Base-by-base conservation (phyloP, 1,140 invertebrate species). In the Drosophila kikkawai region DNA sequence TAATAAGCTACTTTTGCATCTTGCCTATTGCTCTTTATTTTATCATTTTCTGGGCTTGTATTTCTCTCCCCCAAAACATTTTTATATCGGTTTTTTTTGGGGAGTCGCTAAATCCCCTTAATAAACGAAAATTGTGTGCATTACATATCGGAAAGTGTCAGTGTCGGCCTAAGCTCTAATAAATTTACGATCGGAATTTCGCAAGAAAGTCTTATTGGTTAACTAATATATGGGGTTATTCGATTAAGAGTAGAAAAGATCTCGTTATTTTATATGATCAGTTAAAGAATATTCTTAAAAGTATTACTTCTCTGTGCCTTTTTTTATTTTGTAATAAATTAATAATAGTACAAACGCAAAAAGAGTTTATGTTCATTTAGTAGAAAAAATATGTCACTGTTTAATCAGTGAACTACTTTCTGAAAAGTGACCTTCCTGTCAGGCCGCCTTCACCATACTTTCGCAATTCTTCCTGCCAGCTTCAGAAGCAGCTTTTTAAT, bases 1-100 rank as follows among this genome's bases (percentile, higher is more conserved):
- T 84, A 84, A 84, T 77, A 84, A 84, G 81, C 82, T 85, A 80
- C 82, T 85, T 86, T 81, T 81, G 79, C 79, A 74, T 74, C 45
- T 74, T 32, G 39, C 48, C 67, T 44, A 79, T 75, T 85, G 82
- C 82, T 85, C 82, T 82, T 85, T 86, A 84, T 87, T 79, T 90
- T 90, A 88, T 84, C 84, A 88, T 88, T 88, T 87, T 68, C 59
- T 48, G 53, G 15, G 66, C 67, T 37, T 32, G 45, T 56, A 29
- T 15, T 41, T 41, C 41, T 69, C 36, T 50, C 36, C 48, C 68
- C 66, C 64, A 73, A 68, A 9, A 57, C 80, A 66, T 77, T 88
- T 82, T 87, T 69, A 82, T 82, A 80, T 71, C 44, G 22, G 9
- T 41, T 44, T 57, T 47, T 65, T 51, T 65, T 71, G 48, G 26